A percentile compares a stretch with the other conserved stretches of the same genome.
Conservation (phyloP, 2,888 invertebrate genomes). For the Eupithecia pulchellata region DNA sequence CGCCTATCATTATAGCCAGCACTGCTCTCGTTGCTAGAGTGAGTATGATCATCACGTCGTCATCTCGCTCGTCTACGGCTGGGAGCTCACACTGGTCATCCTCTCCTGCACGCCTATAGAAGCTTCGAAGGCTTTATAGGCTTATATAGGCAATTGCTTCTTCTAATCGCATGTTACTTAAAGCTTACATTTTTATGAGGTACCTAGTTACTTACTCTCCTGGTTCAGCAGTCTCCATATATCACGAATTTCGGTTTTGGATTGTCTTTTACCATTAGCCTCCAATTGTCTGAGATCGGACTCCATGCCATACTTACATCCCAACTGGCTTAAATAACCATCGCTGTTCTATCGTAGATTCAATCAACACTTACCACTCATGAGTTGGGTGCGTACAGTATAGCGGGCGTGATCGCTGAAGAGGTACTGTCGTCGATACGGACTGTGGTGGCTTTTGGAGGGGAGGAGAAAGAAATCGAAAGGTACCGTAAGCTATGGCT, state of each 20-base stretch:
- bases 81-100: too few relatives aligned
- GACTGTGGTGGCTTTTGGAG: slow-evolving; percentile 92
- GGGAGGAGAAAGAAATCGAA: slow-evolving; percentile 89
- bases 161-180: too few relatives aligned
- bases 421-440: slow-evolving; percentile 90
- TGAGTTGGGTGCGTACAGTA: slow-evolving; percentile 90
- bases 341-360: slow-evolving; percentile 64
- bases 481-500: slow-evolving; percentile 17
- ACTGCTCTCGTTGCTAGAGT: slow-evolving; percentile 92
- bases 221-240: neutral
- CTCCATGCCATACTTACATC: neutral
- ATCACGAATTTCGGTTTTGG: too few relatives aligned
- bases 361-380: slow-evolving; percentile 88
- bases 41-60: too few relatives aligned
- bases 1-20: slow-evolving; percentile 90
- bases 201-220: neutral
- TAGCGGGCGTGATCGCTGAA: slow-evolving; percentile 91
- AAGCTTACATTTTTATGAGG: too few relatives aligned
- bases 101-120: too few relatives aligned
- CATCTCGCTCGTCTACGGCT: too few relatives aligned
- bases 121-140: too few relatives aligned
- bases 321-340: neutral
- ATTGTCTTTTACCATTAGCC: too few relatives aligned
- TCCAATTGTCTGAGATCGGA: neutral
- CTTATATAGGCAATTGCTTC: too few relatives aligned